These are phyloP conservation scores for Musca vetustissima DNA, from an alignment of 1,140 invertebrate genomes.

Conservation along the genomic window DNA sequence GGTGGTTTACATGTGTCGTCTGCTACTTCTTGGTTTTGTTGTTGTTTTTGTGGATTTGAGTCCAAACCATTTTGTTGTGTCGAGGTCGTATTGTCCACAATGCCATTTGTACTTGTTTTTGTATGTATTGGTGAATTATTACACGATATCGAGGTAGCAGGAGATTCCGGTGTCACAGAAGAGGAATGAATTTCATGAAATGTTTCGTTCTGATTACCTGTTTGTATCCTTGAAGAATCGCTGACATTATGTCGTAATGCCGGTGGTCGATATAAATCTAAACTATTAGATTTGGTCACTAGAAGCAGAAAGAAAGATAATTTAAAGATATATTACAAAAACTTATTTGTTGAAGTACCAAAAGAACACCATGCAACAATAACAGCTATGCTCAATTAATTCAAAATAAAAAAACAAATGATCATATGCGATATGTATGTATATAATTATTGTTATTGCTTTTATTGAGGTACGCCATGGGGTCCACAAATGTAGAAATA, in stretches of 20 bases:
- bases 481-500: conserved; percentile 14
- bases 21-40: not conserved
- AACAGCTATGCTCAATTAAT: not conserved
- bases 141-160: conserved; percentile 28
- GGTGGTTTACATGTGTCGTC: conserved; percentile 11
- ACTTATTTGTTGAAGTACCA: too few relatives aligned
- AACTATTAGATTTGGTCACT: conserved; percentile 52
- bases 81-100: conserved; percentile 28
- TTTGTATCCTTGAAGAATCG: conserved; percentile 31
- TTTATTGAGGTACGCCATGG: not conserved
- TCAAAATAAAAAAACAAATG: not conserved
- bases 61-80: conserved; percentile 3
- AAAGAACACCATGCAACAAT: too few relatives aligned
- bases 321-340: not conserved
- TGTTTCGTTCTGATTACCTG: conserved; percentile 9
- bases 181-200: conserved; percentile 5
- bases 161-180: conserved; percentile 21
- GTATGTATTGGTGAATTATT: conserved; percentile 28
- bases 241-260: conserved; percentile 41
- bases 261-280: conserved; percentile 51
- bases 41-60: conserved; percentile 15
- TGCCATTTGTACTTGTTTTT: conserved; percentile 19
- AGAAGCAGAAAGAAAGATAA: too few relatives aligned
- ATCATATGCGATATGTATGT: too few relatives aligned
- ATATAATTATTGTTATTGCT: not conserved